Base-by-base conservation (phyloP, 1,140 invertebrate genomes). In the Macrobrachium rosenbergii region DNA sequence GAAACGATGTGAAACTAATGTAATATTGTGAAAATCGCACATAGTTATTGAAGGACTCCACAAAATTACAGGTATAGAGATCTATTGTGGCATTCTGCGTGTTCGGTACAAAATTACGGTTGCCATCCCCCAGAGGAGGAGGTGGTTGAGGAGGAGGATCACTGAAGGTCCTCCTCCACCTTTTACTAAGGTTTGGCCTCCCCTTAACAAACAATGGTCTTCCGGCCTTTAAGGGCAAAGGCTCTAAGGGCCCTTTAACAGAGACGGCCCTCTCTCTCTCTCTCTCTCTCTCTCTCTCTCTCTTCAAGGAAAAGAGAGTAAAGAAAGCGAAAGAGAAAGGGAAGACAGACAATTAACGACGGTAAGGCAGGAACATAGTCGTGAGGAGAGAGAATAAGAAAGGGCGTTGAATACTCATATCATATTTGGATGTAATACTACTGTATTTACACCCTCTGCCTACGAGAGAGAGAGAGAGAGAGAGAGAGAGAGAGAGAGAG, bases 11-110 rank as follows among this genome's bases (percentile, higher is more conserved):
- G 64, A 45, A 80, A 79, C 81, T 87, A 76, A 85, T 69, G 60
- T 80, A 83, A 79, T 89, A 83, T 89, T 83, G 83, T 88, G 85
- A 82, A 72, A 87, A 80, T 82, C 76, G 81, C 83, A 86, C 83
- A 85, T 89, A 83, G 88, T 83, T 88, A 90, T 89, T 86, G 89
- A 89, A 88, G 87, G 87, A 84, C 85, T 86, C 82, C 52, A 83
- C 83, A 82, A 82, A 82, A 82, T 82, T 82, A 82, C 64, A 82
- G 81, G 81, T 73, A 73, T 82, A 60, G 64, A 59, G 81, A 82
- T 82, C 81, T 59, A 69, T 82, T 72, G 81, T 82, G 64, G 43
- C 43, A 63, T 63, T 81, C 62, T 81, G 79, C 79, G 79, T 81
- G 79, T 81, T 81, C 63, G 62, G 62, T 67, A 81, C 79, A 81